Conservation (phyloP, 1,140 invertebrate species). For the Drosophila persimilis region DNA sequence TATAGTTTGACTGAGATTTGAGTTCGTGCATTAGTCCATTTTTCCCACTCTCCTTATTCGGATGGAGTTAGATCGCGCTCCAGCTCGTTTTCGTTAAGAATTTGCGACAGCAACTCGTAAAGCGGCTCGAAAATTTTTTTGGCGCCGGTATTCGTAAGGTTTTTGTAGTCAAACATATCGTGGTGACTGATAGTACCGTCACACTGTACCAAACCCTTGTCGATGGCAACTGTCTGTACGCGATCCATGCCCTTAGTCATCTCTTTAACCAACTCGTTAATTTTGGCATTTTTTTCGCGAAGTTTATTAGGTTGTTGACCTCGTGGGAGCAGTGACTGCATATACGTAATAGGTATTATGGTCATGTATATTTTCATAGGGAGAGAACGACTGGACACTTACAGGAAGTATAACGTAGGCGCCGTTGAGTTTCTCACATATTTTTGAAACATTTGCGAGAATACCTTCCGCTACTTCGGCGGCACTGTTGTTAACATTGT, state of each 20-base stretch:
- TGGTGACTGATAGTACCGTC: conserved; percentile 92
- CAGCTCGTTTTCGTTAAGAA: conserved; percentile 89
- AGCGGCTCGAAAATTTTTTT: conserved; percentile 92
- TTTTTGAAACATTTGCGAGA: conserved; percentile 88
- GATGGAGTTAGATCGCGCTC: conserved; percentile 89
- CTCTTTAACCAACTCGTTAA: conserved; percentile 89
- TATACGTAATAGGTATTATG: conserved; percentile 14
- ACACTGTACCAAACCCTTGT: conserved; percentile 89
- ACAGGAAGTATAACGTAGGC: conserved; percentile 92
- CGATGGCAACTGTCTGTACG: conserved; percentile 89
- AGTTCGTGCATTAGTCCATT: not conserved
- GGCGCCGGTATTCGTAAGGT: conserved; percentile 92
- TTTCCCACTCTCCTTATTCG: conserved; percentile 83
- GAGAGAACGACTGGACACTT: conserved; percentile 82
- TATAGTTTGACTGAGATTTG: not conserved
- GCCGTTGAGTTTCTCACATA: conserved; percentile 90
- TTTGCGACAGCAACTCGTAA: conserved; percentile 89
- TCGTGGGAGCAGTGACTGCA: conserved; percentile 91
- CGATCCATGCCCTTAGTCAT: conserved; percentile 84
- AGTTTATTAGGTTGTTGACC: conserved; percentile 92
- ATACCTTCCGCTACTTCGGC: conserved; percentile 92
- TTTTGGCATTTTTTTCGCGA: conserved; percentile 89
- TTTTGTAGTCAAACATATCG: conserved; percentile 94
- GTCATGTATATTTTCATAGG: not conserved
- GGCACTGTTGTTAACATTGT: conserved; percentile 90